Evolutionary conservation across 1,140 invertebrate species (phyloP).

Genomic region (Riptortus pedestris): DNA sequence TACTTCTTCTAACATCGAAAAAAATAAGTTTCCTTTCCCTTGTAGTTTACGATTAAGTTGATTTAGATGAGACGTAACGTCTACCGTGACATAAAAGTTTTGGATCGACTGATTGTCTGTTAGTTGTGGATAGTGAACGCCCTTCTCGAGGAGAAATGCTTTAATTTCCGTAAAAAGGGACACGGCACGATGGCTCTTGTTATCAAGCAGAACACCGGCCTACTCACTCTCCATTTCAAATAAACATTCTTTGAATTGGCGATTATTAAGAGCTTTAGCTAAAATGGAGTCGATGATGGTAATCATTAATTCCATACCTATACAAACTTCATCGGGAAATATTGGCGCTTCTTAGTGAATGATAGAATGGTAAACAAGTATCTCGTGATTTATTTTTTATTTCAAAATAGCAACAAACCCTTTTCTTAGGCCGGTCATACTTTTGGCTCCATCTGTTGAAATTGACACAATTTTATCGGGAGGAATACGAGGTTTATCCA

Average conservation of each 20-base stretch:
- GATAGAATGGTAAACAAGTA: conserved; percentile 34
- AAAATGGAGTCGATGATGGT: conserved; percentile 33
- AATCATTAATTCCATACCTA: conserved; percentile 33
- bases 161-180: conserved; percentile 32
- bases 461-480: conserved; percentile 35
- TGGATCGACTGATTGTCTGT: conserved; percentile 33
- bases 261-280: conserved; percentile 33
- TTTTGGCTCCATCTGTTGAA: too few relatives aligned
- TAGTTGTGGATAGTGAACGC: conserved; percentile 33
- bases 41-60: conserved; percentile 35
- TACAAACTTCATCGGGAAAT: conserved; percentile 33
- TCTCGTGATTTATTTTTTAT: conserved; percentile 34
- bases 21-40: conserved; percentile 32
- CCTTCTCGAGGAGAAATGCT: conserved; percentile 33
- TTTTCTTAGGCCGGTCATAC: conserved; percentile 32
- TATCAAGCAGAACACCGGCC: conserved; percentile 32
- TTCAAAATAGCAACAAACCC: conserved; percentile 29
- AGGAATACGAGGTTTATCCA: conserved; percentile 32
- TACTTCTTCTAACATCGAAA: conserved; percentile 25
- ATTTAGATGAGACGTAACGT: conserved; percentile 34
- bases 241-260: conserved; percentile 34
- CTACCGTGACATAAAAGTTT: conserved; percentile 35
- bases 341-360: conserved; percentile 34
- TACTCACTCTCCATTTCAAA: conserved; percentile 34
- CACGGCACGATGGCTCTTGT: conserved; percentile 32